Percentiles rank a stretch among this genome's conserved stretches.
Conservation (phyloP, 2,888 invertebrate species). For the Phymatocera aterrima region DNA sequence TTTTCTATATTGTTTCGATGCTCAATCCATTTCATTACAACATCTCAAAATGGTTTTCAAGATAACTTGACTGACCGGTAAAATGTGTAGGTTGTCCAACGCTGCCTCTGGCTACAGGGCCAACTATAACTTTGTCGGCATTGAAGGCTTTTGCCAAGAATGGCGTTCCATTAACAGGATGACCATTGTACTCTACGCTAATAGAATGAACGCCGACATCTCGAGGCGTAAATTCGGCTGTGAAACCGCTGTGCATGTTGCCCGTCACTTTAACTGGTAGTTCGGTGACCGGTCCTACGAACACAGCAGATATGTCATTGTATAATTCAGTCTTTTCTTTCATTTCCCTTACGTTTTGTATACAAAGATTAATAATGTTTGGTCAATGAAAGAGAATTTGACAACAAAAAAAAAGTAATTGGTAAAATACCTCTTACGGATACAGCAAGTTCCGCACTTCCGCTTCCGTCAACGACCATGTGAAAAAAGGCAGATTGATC, state of each 20-base stretch:
- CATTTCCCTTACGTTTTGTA: no score
- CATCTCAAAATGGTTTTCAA: conserved; percentile 18
- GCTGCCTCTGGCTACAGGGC: conserved; percentile 86
- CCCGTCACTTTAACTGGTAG: conserved; percentile 93
- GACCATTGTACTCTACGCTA: conserved; percentile 93
- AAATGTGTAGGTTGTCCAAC: conserved; percentile 96
- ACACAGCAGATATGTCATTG: conserved; percentile 32
- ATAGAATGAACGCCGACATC: conserved; percentile 96
- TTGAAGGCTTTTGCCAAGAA: conserved; percentile 96
- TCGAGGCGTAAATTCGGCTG: conserved; percentile 93
- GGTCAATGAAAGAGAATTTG: neutral
- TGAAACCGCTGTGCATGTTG: conserved; percentile 90
- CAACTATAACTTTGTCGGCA: conserved; percentile 90
- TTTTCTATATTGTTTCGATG: conserved; percentile 2
- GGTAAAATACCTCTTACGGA: conserved; percentile 83
- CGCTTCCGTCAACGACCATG: conserved; percentile 84
- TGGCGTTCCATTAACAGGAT: conserved; percentile 92
- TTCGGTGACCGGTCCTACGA: conserved; percentile 86
- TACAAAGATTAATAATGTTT: neutral
- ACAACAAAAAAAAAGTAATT: neutral
- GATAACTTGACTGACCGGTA: conserved; percentile 76
- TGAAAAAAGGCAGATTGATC: conserved; percentile 88
- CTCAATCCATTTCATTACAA: neutral
- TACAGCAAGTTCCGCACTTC: conserved; percentile 89
- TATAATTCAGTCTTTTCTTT: conserved; percentile 7